Evolutionary conservation across 2,888 invertebrate species (phyloP), one percentile per base, ranked within the genome.

Genomic region (Folsomia candida): DNA sequence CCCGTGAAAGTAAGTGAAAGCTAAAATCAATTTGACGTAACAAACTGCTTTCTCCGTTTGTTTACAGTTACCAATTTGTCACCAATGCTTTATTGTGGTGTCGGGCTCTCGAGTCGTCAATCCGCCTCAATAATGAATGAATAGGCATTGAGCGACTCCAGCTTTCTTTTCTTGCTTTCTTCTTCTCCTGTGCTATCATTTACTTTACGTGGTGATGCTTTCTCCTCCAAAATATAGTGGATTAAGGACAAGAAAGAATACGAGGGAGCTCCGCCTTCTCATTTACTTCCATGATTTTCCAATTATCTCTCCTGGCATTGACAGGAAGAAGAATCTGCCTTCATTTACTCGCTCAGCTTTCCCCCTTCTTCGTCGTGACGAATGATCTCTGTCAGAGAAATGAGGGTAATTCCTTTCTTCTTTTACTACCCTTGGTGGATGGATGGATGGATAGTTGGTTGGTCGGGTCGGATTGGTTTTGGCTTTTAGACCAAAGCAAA

Each of bases 251-350:
- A 47, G 47, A 18, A 47, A 6, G 54, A 54, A 14, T 22, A 54
- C n/a, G 4, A 14, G 22, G 54, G 6, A n/a, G n/a, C 54, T 54
- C 54, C 65, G 51, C 65, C 65, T 65, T 14, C 65, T 65, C 65
- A 65, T 65, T 65, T 65, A 65, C 65, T 65, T 65, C 24, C 54
- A 27, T 65, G 65, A 65, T 65, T 65, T 65, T 65, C 65, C 65
- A 65, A 65, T 65, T 65, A 65, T 65, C 65, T 65, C 57, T 65
- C n/a, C 65, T 51, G 28, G 57, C 65, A 65, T 54, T 65, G 65
- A 65, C 65, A 65, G 65, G 28, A 51, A 54, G 65, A 65, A 65
- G 65, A 65, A 65, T 65, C 65, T 65, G 65, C 27, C 28, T 27
- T n/a, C 25, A 65, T 27, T 27, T 27, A 25, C 14, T 27, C 27